Conservation (phyloP, 2,797 vertebrate species). For the Lagocephalus sceleratus region DNA sequence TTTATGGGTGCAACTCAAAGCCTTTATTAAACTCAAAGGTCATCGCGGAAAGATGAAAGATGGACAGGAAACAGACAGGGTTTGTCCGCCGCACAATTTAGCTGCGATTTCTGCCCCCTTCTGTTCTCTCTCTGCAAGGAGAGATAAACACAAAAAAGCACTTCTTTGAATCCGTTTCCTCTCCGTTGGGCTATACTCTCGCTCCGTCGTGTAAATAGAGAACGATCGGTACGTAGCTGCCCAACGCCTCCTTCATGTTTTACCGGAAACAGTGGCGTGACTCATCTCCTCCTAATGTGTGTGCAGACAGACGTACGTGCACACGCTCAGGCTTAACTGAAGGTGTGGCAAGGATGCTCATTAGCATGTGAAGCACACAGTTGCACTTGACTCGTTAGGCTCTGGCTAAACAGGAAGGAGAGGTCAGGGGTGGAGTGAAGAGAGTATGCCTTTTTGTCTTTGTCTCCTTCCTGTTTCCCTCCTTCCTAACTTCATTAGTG, state of each 20-base stretch:
- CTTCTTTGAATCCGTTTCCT: slow-evolving; percentile 47
- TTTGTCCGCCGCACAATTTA: slow-evolving; percentile 48
- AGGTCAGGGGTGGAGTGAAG: slow-evolving; percentile 46
- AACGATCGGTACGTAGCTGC: slow-evolving; percentile 39
- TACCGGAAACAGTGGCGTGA: slow-evolving; percentile 46
- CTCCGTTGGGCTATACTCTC: slow-evolving; percentile 42
- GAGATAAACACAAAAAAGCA: slow-evolving; percentile 42
- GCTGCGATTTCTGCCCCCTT: slow-evolving; percentile 34
- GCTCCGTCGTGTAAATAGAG: slow-evolving; percentile 34
- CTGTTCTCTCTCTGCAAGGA: slow-evolving; percentile 24
- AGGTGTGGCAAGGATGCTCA: slow-evolving; percentile 47
- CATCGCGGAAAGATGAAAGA: slow-evolving; percentile 43
- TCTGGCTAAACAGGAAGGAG: slow-evolving; percentile 52
- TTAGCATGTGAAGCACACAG: slow-evolving; percentile 59
- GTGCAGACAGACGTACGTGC: slow-evolving; percentile 1
- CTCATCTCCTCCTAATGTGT: slow-evolving; percentile 24
- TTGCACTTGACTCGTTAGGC: slow-evolving; percentile 34
- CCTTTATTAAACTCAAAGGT: slow-evolving; percentile 59
- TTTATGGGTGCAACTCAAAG: slow-evolving; percentile 29
- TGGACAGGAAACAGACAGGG: slow-evolving; percentile 35
- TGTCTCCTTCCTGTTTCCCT: not conserved
- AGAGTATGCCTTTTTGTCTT: slow-evolving; percentile 16
- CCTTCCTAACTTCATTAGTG: not conserved
- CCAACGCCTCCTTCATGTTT: slow-evolving; percentile 38
- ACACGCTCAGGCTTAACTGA: slow-evolving; percentile 18